Evolutionary conservation across 2,888 invertebrate species (phyloP).

Genomic region (Sinodicranocentrus sp.): DNA sequence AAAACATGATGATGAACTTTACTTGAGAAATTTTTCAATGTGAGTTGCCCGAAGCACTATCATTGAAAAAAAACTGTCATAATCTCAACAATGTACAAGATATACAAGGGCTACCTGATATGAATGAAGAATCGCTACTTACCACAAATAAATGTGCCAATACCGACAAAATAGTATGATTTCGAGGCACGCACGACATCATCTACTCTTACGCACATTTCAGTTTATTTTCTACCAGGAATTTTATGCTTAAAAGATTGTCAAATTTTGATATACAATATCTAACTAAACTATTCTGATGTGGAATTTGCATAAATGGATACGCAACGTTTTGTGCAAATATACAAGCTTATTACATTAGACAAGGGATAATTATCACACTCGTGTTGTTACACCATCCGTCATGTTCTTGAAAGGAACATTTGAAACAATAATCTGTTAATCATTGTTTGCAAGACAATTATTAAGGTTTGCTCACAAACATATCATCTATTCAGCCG

Average conservation of each 20-base stretch:
- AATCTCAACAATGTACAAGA: not conserved
- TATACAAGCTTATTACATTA: no score
- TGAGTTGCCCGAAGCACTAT: no score
- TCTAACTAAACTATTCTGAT: no score
- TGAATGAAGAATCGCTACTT: slow-evolving; percentile 23
- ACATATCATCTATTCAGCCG: no score
- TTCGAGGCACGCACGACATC: not conserved
- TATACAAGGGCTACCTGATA: slow-evolving; percentile 38
- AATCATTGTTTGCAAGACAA: slow-evolving; percentile 40
- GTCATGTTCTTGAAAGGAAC: slow-evolving; percentile 18
- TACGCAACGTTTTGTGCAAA: no score
- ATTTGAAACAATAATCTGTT: slow-evolving; percentile 29
- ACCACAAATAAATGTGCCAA: slow-evolving; percentile 23
- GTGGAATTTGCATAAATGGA: no score
- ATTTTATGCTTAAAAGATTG: not conserved
- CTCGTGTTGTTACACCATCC: not conserved
- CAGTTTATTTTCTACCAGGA: not conserved
- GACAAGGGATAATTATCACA: no score
- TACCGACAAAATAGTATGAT: slow-evolving; percentile 31
- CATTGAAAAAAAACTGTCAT: not conserved
- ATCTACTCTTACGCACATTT: not conserved
- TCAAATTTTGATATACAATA: no score
- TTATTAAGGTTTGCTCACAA: not conserved
- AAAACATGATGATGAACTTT: not conserved
- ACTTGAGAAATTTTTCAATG: slow-evolving; percentile 13